phyloP scores from a whole-genome alignment of 2,113 vertebrate genomes.

The Ploceus nigricollis region DNA sequence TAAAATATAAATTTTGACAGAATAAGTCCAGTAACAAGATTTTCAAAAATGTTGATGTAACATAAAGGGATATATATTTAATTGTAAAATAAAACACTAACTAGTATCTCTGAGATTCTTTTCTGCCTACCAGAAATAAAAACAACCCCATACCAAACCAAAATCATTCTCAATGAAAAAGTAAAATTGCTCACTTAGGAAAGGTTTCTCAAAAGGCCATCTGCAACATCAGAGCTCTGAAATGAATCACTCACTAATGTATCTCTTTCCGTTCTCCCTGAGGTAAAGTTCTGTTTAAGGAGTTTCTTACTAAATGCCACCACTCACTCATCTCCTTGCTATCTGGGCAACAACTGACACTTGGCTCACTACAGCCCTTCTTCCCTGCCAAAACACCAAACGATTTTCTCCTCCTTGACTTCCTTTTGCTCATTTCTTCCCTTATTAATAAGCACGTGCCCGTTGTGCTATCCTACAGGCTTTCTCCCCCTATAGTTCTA shows the following conservation, averaged over 20 bases:
- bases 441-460: background rate
- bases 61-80: background rate
- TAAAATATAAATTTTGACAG: background rate
- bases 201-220: background rate
- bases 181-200: background rate
- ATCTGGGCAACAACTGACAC: background rate
- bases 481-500: background rate
- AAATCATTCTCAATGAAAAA: background rate
- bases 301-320: background rate
- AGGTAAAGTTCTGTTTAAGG: background rate
- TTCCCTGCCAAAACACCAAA: background rate
- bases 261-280: background rate
- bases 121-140: background rate
- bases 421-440: background rate
- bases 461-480: background rate
- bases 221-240: background rate
- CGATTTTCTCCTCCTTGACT: background rate
- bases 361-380: background rate
- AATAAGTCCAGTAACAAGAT: background rate
- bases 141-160: background rate
- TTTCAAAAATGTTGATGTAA: background rate
- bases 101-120: background rate
- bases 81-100: background rate
- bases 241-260: background rate
- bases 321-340: background rate